A percentile compares a stretch with the other conserved stretches of the same genome.
These are phyloP conservation scores for Megaleporinus macrocephalus DNA, from an alignment of 2,113 vertebrate genomes.

Conservation along the genomic window DNA sequence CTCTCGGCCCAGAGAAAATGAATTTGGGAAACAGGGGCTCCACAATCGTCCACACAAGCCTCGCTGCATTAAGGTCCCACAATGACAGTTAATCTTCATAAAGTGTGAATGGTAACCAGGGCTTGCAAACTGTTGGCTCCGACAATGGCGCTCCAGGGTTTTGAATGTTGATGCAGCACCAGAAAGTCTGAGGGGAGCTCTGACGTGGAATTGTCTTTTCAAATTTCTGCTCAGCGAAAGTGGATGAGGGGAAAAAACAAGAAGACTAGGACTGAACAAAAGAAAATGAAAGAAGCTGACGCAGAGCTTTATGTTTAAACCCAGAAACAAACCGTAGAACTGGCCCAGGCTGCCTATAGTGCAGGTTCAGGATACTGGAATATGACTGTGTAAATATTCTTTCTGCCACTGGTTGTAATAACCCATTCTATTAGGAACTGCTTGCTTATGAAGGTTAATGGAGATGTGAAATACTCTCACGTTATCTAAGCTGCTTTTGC, in stretches of 20 bases:
- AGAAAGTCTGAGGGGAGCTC: constrained; percentile 60
- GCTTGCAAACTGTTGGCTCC: constrained; percentile 47
- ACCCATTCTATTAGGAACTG: not conserved
- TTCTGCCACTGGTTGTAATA: not conserved
- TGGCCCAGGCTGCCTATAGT: not conserved
- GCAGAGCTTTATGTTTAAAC: too few relatives aligned
- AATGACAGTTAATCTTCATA: constrained; percentile 72
- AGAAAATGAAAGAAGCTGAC: not conserved
- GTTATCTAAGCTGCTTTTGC: not conserved
- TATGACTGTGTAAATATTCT: not conserved
- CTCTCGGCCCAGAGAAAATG: constrained; percentile 49
- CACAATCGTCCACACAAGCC: constrained; percentile 52
- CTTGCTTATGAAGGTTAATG: not conserved
- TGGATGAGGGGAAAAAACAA: not conserved
- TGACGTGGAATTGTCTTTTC: constrained; percentile 42
- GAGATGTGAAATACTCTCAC: not conserved
- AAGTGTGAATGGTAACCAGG: constrained; percentile 67
- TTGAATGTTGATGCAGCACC: constrained; percentile 56
- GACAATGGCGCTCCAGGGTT: constrained; percentile 64
- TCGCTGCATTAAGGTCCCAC: constrained; percentile 50
- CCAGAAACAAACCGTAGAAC: too few relatives aligned
- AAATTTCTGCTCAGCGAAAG: constrained; percentile 23
- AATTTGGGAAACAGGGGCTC: constrained; percentile 43
- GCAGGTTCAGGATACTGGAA: not conserved
- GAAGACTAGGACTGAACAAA: not conserved